These are phyloP conservation scores for Myiotriccus ornatus DNA, from an alignment of 2,797 vertebrate species.

Conservation along the genomic window DNA sequence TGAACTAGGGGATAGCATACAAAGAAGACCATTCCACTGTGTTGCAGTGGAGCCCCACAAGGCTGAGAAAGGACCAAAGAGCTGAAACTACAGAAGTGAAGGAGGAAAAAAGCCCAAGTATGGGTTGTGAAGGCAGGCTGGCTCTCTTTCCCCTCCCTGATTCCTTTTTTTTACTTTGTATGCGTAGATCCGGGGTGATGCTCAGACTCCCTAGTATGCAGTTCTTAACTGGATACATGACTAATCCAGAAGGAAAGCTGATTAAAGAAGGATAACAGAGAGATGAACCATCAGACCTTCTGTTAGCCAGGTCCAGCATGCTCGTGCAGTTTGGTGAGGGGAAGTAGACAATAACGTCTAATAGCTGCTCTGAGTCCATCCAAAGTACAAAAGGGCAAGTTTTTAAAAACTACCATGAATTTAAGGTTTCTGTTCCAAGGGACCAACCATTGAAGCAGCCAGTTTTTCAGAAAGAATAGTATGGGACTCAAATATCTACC, in stretches of 20 bases:
- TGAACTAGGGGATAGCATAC: neutral
- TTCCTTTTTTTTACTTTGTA: neutral
- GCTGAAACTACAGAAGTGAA: neutral
- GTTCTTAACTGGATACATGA: neutral
- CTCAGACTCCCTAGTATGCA: neutral
- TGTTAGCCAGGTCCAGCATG: neutral
- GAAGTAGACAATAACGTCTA: neutral
- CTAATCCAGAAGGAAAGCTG: neutral
- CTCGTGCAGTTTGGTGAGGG: neutral
- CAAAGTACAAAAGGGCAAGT: neutral
- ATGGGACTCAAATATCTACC: neutral
- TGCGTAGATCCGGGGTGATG: neutral
- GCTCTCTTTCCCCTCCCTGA: neutral
- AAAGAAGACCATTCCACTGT: neutral
- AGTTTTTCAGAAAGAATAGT: neutral
- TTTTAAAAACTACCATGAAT: neutral
- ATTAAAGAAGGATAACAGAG: neutral
- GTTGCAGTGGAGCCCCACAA: neutral
- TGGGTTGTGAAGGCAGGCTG: neutral
- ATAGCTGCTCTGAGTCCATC: neutral
- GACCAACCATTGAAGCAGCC: neutral
- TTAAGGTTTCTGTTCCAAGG: neutral
- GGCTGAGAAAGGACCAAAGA: neutral
- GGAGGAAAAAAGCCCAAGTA: neutral
- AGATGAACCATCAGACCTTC: neutral